Base-by-base conservation (phyloP, 2,113 vertebrate species). In the Choloepus hoffmanni region DNA sequence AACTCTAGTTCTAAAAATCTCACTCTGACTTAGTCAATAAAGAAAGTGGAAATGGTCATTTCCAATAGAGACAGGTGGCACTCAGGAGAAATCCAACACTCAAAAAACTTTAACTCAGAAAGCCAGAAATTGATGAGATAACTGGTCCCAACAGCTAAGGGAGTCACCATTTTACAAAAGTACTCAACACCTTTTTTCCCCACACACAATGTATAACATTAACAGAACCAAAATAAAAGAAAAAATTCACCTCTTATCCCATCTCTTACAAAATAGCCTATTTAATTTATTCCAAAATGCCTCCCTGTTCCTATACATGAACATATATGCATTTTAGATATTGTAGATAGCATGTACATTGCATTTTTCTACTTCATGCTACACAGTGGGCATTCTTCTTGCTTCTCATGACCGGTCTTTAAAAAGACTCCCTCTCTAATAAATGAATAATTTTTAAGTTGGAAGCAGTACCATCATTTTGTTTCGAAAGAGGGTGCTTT, bases 401-500 rank as follows among this genome's bases (percentile, higher is more conserved):
- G 40, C 19, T 84, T 72, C 28, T 58, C 30, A 50, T 33, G 50
- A 95, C 76, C 33, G 36, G 43, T 23, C 28, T 92, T 76, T 74
- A 36, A 85, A 84, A 93, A 90, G 33, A 63, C 19, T 60, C 6
- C 21, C 8, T 77, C 58, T 95, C 92, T 14, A 65, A 94, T 85
- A 95, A 89, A 62, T 50, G 36, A 85, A 92, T 36, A 85, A 21
- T 60, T 88, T 95, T 90, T 68, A 67, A 48, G 4, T 40, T 6
- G 0, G 81, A 96, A 92, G 77, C 10, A 88, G 74, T 85, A 36
- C 12, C 15, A 63, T 90, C 68, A 81, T 90, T 95, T 96, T 95
- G 23, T 60, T 97, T 92, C 86, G 43, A 92, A 76, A 92, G 67
- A 95, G 30, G 62, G 24, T 74, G 78, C 24, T 88, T 90, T 90